phyloP scores from a whole-genome alignment of 2,888 invertebrate species.

The Apamea sordens region DNA sequence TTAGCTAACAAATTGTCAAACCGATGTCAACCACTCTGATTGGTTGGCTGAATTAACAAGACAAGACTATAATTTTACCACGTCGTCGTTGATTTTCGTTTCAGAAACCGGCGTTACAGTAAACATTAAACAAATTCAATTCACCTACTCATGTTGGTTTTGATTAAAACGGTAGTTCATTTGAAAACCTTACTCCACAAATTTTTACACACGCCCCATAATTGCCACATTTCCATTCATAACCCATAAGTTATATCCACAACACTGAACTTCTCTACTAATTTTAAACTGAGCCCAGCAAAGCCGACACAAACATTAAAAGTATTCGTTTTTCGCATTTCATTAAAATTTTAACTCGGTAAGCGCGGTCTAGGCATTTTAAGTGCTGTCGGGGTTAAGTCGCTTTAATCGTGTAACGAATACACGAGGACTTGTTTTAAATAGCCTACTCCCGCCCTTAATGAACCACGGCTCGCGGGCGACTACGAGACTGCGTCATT shows the following conservation, averaged over 20 bases:
- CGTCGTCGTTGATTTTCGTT: neutral
- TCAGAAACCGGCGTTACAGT: neutral
- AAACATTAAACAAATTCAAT: neutral
- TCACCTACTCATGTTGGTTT: neutral
- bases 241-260: slow-evolving; percentile 58
- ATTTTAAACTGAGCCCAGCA: slow-evolving; percentile 69
- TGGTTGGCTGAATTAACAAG: neutral
- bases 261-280: slow-evolving; percentile 66
- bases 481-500: slow-evolving; percentile 50
- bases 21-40: neutral
- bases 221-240: slow-evolving; percentile 59
- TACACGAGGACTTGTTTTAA: slow-evolving; percentile 77
- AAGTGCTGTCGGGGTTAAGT: slow-evolving; percentile 76
- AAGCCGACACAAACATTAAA: slow-evolving; percentile 80
- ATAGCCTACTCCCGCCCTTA: slow-evolving; percentile 69
- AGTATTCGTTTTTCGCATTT: slow-evolving; percentile 78
- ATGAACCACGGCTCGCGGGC: slow-evolving; percentile 64
- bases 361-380: slow-evolving; percentile 80
- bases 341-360: slow-evolving; percentile 82
- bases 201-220: slow-evolving; percentile 28
- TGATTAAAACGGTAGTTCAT: neutral
- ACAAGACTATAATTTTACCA: too few species aligned
- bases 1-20: neutral
- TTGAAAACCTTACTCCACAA: neutral
- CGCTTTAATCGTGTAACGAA: slow-evolving; percentile 81